phyloP scores from a whole-genome alignment of 64 coral and sea anemone genomes.

The Pocillopora damicornis region DNA sequence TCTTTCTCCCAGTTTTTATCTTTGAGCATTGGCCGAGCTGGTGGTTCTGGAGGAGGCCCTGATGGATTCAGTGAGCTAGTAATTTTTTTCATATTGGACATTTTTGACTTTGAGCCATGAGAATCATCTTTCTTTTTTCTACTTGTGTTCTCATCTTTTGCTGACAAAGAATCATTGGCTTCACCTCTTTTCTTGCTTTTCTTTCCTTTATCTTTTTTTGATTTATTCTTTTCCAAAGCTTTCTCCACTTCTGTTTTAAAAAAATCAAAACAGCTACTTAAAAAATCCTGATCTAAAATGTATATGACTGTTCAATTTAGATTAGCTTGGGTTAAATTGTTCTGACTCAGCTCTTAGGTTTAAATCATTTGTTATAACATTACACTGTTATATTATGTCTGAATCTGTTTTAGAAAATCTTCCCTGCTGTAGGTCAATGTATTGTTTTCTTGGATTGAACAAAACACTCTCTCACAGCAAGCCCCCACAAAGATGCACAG shows the following conservation, averaged over 20 bases:
- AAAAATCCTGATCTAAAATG: too few species aligned
- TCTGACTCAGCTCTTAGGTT: too few species aligned
- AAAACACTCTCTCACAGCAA: too few species aligned
- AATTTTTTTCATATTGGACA: constrained; percentile 47
- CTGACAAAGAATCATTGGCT: constrained; percentile 4
- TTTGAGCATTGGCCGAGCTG: constrained; percentile 29
- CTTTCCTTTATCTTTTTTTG: constrained; percentile 59
- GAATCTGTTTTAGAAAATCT: too few species aligned
- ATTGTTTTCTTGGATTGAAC: too few species aligned
- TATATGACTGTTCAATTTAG: too few species aligned
- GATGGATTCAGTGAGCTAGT: constrained; percentile 33
- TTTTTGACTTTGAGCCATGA: constrained; percentile 44
- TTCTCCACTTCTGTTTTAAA: constrained; percentile 73
- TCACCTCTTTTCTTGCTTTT: constrained; percentile 57
- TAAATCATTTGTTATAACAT: too few species aligned
- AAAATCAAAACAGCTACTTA: too few species aligned
- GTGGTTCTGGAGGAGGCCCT: constrained; percentile 77
- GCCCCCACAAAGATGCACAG: too few species aligned
- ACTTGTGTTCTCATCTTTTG: constrained; percentile 41
- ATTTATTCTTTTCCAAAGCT: constrained; percentile 77
- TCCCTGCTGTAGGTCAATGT: too few species aligned
- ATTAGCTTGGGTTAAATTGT: too few species aligned
- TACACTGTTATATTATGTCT: too few species aligned
- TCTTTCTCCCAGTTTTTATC: constrained; percentile 12
- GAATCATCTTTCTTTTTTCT: not conserved